Evolutionary conservation across 1,140 invertebrate species (phyloP).

Genomic region (Akabosia matsudoensis): DNA sequence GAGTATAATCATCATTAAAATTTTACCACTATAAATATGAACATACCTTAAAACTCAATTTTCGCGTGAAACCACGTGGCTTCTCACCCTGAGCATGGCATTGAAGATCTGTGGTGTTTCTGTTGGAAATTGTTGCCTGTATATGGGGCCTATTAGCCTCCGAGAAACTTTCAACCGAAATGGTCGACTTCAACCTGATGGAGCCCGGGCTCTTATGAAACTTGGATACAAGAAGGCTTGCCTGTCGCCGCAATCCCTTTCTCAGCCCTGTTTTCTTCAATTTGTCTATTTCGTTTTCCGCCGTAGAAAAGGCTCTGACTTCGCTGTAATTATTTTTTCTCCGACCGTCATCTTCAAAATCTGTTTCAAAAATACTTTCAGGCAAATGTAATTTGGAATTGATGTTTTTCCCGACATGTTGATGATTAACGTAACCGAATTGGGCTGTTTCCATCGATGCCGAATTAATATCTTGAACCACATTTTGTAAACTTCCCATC

Average conservation of each 20-base stretch:
- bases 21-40: slow-evolving; percentile 12
- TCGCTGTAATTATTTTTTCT: too few relatives aligned
- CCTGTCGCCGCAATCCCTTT: background rate
- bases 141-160: background rate
- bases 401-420: background rate
- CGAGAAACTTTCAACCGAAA: background rate
- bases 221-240: background rate
- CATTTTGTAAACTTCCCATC: too few relatives aligned
- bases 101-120: background rate
- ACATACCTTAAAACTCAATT: slow-evolving; percentile 6
- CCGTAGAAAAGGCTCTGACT: background rate
- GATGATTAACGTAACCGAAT: too few relatives aligned
- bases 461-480: too few relatives aligned
- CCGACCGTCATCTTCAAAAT: background rate
- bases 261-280: slow-evolving; percentile 2
- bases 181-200: background rate
- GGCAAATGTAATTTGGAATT: background rate
- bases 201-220: background rate
- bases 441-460: too few relatives aligned
- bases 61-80: background rate
- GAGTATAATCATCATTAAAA: background rate
- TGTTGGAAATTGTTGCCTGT: too few relatives aligned
- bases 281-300: background rate
- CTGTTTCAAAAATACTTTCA: too few relatives aligned
- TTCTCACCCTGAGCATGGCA: background rate